Evolutionary conservation across 2,888 invertebrate genomes (phyloP), one percentile per base, ranked within the genome.

Genomic region (Volucella inflata): DNA sequence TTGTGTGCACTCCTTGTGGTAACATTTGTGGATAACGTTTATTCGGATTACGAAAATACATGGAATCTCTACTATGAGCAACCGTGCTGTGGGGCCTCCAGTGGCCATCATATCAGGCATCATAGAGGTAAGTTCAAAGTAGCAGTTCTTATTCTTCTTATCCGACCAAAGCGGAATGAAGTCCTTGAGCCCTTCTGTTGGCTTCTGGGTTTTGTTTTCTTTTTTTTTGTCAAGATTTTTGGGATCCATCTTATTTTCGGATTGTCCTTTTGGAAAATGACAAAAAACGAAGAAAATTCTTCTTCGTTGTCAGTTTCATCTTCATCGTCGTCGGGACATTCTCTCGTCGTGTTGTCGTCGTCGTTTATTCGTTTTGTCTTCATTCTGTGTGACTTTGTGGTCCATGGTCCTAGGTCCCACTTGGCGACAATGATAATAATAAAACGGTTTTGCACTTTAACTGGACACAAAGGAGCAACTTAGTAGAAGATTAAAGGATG

Each of bases 1-100:
- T 87, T 87, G 87, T 87, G 87, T 87, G 87, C 87, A 74, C 87
- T 87, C 16, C 81, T 87, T 82, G 87, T 87, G 87, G 89, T 91
- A 87, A 89, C 91, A 88, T 89, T 90, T 90, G 91, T 91, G 90
- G 91, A 92, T 91, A 91, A 91, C 88, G 92, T 89, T 87, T 89
- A 90, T 87, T 91, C 92, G 89, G 93, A 94, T 90, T 93, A 94
- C 92, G 95, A 95, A 90, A 95, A 94, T 91, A 94, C 95, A 80
- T 95, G 94, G 93, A 94, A 94, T 91, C 94, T 95, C 92, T 96
- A 96, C 91, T 95, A 95, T 90, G 96, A 96, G 90, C 95, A 95
- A 90, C 95, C 95, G 16, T 96, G 96, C 91, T 96, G 96, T 92
- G 93, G 93, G 87, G 94, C 94, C 87, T 89, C 88, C 89, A 93